Conservation (phyloP, 2,888 invertebrate genomes). For the Dyspetes luteomarginatus region DNA sequence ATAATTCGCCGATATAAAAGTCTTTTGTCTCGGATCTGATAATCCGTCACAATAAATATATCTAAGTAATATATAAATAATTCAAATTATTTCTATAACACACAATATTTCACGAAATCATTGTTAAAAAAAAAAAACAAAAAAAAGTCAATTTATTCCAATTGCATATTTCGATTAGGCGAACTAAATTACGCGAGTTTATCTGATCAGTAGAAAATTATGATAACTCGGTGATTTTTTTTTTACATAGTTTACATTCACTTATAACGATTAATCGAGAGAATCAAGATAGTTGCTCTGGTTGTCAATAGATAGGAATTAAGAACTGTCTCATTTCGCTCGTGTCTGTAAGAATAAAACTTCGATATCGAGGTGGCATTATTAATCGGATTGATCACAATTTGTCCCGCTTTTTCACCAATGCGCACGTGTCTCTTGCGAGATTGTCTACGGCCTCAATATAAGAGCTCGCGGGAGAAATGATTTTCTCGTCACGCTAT, state of each 20-base stretch:
- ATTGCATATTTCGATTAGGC: background rate
- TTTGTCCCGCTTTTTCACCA: background rate
- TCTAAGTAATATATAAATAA: slow-evolving; percentile 20
- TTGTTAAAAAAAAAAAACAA: background rate
- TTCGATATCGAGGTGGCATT: no score
- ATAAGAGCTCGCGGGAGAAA: background rate
- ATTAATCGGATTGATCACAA: no score
- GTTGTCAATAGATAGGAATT: background rate
- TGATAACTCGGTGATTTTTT: background rate
- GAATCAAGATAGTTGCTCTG: background rate
- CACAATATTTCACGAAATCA: background rate
- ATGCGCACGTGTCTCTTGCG: background rate
- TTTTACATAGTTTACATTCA: slow-evolving; percentile 9
- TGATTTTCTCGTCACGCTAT: background rate
- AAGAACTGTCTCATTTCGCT: no score
- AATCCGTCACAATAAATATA: slow-evolving; percentile 33
- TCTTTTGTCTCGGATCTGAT: slow-evolving; percentile 28
- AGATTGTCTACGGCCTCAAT: no score
- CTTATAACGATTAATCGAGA: slow-evolving; percentile 23
- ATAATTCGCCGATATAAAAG: background rate
- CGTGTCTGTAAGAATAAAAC: no score
- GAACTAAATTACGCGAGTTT: background rate
- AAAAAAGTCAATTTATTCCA: background rate
- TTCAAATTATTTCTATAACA: background rate
- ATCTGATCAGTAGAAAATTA: background rate